phyloP scores from a whole-genome alignment of 2,888 invertebrate species.

The Melangyna quadrimaculata region DNA sequence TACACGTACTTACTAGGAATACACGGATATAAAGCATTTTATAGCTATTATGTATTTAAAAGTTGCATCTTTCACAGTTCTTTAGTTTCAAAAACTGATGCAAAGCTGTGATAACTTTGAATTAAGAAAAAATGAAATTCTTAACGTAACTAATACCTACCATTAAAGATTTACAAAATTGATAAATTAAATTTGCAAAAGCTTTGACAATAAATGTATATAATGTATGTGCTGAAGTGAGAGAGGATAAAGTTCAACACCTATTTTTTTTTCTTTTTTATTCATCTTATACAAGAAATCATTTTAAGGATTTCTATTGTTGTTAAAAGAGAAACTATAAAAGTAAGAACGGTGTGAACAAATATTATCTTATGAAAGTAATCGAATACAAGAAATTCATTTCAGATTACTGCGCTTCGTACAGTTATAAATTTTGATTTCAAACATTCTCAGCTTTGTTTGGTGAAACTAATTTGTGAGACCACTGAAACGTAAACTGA shows the following conservation, averaged over 20 bases:
- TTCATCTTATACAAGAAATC: too few species aligned
- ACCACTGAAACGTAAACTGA: too few species aligned
- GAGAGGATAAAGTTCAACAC: neutral
- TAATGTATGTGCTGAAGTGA: neutral
- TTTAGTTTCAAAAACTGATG: neutral
- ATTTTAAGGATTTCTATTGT: neutral
- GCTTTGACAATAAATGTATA: neutral
- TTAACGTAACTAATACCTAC: neutral
- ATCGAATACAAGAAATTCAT: too few species aligned
- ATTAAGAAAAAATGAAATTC: neutral
- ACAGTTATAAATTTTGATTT: too few species aligned
- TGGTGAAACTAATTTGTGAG: too few species aligned
- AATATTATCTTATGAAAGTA: too few species aligned
- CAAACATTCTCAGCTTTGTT: too few species aligned
- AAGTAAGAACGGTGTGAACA: too few species aligned
- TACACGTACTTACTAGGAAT: constrained; percentile 39
- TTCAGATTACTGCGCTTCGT: too few species aligned
- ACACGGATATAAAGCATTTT: constrained; percentile 20
- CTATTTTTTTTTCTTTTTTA: too few species aligned
- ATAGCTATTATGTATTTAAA: neutral
- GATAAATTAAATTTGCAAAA: neutral
- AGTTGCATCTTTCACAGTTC: neutral
- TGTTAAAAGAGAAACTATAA: too few species aligned
- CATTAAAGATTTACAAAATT: neutral
- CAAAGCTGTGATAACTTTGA: neutral